These are phyloP conservation scores for Geotrypetes seraphini DNA, from an alignment of 2,797 vertebrate species.

Conservation along the genomic window DNA sequence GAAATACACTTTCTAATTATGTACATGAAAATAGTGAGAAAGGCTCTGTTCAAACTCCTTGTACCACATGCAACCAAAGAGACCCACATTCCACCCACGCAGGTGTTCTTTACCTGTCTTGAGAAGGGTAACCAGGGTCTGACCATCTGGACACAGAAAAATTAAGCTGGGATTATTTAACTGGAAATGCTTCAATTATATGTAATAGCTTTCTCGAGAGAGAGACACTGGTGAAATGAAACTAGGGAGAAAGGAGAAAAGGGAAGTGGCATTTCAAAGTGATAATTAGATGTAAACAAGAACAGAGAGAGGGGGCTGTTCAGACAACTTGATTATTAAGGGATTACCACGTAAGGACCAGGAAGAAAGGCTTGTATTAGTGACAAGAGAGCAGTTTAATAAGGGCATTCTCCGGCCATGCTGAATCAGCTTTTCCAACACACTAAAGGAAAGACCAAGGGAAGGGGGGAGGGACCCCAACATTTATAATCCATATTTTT, in stretches of 20 bases:
- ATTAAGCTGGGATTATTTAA: slow-evolving; percentile 9
- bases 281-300: slow-evolving; percentile 65
- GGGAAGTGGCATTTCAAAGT: slow-evolving; percentile 45
- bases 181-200: slow-evolving; percentile 24
- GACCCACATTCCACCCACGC: neutral
- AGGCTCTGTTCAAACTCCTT: too few species aligned
- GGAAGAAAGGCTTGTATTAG: slow-evolving; percentile 35
- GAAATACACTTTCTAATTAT: too few species aligned
- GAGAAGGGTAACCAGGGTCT: too few species aligned
- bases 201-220: slow-evolving; percentile 1
- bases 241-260: slow-evolving; percentile 20
- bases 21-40: too few species aligned
- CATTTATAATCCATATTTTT: too few species aligned
- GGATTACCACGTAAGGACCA: slow-evolving; percentile 65
- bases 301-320: slow-evolving; percentile 40
- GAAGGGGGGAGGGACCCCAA: neutral
- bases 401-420: too few species aligned
- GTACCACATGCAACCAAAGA: too few species aligned
- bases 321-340: slow-evolving; percentile 43
- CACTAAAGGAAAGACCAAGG: slow-evolving; percentile 2
- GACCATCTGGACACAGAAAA: slow-evolving; percentile 20
- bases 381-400: too few species aligned
- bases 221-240: slow-evolving; percentile 20
- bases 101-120: neutral
- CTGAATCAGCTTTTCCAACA: slow-evolving; percentile 9